Conservation (phyloP, 30 jellyfish, hydroid and myxozoan genomes). For the Chironex yamaguchii region DNA sequence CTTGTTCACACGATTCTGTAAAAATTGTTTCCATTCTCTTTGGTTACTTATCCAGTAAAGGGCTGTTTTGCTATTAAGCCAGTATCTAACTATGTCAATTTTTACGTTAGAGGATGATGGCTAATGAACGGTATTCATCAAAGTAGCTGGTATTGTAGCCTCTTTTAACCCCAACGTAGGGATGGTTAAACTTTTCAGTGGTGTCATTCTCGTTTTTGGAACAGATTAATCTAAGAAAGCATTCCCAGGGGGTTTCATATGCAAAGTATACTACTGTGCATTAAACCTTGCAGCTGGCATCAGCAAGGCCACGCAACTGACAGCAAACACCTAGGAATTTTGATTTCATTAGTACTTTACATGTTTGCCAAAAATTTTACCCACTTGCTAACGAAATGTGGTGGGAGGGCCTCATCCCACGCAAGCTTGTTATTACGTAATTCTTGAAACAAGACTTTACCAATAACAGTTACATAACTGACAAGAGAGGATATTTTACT, state of each 20-base stretch:
- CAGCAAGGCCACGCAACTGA: constrained; percentile 9
- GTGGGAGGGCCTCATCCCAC: constrained; percentile 58
- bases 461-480: constrained; percentile 18
- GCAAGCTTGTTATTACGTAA: constrained; percentile 20
- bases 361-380: not conserved
- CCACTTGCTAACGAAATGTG: constrained; percentile 4
- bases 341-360: not conserved
- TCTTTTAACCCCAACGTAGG: too few relatives aligned
- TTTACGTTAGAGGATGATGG: not conserved
- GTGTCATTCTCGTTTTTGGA: constrained; percentile 18
- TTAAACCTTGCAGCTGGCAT: constrained; percentile 24
- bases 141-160: not conserved
- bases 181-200: too few relatives aligned
- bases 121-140: constrained; percentile 2
- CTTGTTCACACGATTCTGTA: constrained; percentile 14
- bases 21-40: constrained; percentile 11
- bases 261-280: constrained; percentile 18
- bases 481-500: too few relatives aligned
- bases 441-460: constrained; percentile 30
- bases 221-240: not conserved
- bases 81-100: constrained; percentile 5
- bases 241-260: not conserved
- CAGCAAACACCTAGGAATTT: constrained; percentile 8
- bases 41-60: constrained; percentile 16
- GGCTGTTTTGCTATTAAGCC: constrained; percentile 47